Conservation (phyloP, 1,140 invertebrate genomes). For the Apolygus lucorum region DNA sequence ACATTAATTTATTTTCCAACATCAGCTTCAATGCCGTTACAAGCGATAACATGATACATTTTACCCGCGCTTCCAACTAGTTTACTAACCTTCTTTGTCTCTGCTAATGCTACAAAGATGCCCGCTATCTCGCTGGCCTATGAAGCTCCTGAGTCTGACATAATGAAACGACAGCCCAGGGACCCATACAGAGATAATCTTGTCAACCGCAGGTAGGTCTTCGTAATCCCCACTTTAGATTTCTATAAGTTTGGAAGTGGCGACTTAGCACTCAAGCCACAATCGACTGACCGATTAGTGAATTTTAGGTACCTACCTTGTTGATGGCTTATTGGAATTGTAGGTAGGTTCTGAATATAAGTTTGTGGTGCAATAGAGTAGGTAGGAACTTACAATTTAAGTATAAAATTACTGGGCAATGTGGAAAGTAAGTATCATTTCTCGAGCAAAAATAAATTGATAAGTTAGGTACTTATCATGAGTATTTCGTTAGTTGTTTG, state of each 20-base stretch:
- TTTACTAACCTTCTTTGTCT: constrained; percentile 30
- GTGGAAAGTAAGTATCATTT: too few species aligned
- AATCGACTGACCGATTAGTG: too few species aligned
- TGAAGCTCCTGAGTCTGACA: constrained; percentile 91
- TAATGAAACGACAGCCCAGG: constrained; percentile 92
- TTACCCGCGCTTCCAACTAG: constrained; percentile 10
- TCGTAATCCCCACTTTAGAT: not conserved
- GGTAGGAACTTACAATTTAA: too few species aligned
- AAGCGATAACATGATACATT: not conserved
- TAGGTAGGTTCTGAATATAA: too few species aligned
- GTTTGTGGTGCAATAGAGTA: too few species aligned
- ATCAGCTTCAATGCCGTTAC: not conserved
- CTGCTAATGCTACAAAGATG: constrained; percentile 49
- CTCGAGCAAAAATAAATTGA: too few species aligned
- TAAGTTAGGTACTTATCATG: too few species aligned
- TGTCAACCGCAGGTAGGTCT: constrained; percentile 78
- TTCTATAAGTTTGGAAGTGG: not conserved
- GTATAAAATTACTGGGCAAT: too few species aligned
- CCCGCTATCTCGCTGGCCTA: constrained; percentile 95
- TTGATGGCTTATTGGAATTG: too few species aligned
- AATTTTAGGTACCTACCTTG: too few species aligned
- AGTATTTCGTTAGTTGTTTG: too few species aligned
- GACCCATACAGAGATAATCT: constrained; percentile 90
- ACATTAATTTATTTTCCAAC: not conserved
- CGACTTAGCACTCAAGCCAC: too few species aligned